These are phyloP conservation scores for Busseola fusca DNA, from an alignment of 2,888 invertebrate species.

Conservation along the genomic window DNA sequence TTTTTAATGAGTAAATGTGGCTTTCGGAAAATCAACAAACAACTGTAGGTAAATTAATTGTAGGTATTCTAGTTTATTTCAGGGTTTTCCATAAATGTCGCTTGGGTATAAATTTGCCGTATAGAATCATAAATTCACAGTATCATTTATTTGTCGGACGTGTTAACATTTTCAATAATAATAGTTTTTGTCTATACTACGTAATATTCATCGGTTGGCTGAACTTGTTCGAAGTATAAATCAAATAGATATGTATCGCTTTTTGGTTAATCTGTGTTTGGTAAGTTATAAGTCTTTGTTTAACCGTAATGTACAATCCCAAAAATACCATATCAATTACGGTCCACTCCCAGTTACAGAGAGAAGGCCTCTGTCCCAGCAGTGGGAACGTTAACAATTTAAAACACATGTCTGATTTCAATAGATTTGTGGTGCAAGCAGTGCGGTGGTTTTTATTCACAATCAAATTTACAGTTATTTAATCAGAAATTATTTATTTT, in stretches of 20 bases:
- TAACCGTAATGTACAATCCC: background rate
- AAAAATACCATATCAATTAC: background rate
- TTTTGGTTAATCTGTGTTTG: slow-evolving; percentile 10
- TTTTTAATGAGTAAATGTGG: too few species aligned
- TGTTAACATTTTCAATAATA: background rate
- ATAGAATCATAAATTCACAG: background rate
- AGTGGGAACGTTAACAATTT: background rate
- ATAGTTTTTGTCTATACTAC: background rate
- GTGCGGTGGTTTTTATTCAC: background rate
- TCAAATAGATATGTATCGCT: slow-evolving; percentile 3
- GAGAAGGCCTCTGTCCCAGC: background rate
- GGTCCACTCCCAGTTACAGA: too few species aligned
- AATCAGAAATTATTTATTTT: too few species aligned
- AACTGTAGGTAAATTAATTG: background rate
- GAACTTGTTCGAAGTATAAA: background rate
- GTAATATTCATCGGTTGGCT: background rate
- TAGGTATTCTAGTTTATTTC: background rate
- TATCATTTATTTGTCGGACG: background rate
- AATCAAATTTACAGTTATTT: background rate
- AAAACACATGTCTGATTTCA: background rate
- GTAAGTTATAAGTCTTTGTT: slow-evolving; percentile 26
- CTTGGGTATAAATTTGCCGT: background rate
- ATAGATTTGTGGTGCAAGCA: background rate
- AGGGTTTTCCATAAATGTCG: background rate
- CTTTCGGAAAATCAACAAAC: too few species aligned